Evolutionary conservation across 2,888 invertebrate genomes (phyloP).

Genomic region (Nephrotoma appendiculata): DNA sequence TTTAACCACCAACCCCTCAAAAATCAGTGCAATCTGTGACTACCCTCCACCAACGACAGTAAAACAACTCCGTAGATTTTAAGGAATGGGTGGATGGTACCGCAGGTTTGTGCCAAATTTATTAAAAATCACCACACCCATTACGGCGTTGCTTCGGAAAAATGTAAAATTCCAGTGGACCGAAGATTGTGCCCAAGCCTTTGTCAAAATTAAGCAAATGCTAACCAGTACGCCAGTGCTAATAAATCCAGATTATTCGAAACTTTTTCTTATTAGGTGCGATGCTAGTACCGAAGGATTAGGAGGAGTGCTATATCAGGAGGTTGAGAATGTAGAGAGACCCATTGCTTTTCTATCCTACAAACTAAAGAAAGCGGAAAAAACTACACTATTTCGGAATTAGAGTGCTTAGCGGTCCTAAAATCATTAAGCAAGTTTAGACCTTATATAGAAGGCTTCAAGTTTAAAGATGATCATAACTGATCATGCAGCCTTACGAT

Average conservation of each 20-base stretch:
- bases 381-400: not conserved
- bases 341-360: not conserved
- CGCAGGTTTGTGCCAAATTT: no score
- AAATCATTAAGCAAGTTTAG: not conserved
- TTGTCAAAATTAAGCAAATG: no score
- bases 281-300: no score
- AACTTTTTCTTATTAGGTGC: no score
- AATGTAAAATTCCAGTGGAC: no score
- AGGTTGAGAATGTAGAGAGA: no score
- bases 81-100: slow-evolving; percentile 1
- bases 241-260: no score
- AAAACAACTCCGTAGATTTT: not conserved
- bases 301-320: no score
- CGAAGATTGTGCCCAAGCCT: no score
- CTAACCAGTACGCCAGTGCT: no score
- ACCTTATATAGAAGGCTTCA: not conserved
- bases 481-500: not conserved
- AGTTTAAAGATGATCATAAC: not conserved
- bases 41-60: not conserved
- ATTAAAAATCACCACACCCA: not conserved
- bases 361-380: not conserved
- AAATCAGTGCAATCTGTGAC: not conserved
- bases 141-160: no score
- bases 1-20: no score
- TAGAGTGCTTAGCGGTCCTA: not conserved